Conservation (phyloP, 2,888 invertebrate genomes). For the Diaperis boleti region DNA sequence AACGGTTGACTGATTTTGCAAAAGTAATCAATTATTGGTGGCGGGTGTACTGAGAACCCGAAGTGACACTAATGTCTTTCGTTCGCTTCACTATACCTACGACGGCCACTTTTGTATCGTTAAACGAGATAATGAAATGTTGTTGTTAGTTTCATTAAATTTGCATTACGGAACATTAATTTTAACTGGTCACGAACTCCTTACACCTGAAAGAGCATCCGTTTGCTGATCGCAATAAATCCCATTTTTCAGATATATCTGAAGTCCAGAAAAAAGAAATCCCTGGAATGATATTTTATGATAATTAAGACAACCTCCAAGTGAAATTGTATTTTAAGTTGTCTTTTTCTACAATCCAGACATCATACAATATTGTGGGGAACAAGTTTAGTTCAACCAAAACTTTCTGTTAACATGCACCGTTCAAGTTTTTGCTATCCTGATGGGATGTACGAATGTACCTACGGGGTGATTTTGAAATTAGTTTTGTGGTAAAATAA, state of each 20-base stretch:
- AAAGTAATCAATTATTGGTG: constrained; percentile 45
- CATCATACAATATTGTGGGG: no score
- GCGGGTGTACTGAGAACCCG: constrained; percentile 37
- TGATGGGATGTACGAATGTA: no score
- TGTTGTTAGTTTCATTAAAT: constrained; percentile 50
- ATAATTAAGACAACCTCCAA: no score
- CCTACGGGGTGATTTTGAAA: no score
- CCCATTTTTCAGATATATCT: neutral
- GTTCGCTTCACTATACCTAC: constrained; percentile 37
- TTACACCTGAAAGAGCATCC: constrained; percentile 31
- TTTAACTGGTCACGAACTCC: constrained; percentile 50
- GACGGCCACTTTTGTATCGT: constrained; percentile 40
- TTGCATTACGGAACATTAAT: constrained; percentile 51
- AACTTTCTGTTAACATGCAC: no score
- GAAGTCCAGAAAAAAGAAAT: no score
- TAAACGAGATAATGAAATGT: constrained; percentile 43
- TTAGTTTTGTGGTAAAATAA: no score
- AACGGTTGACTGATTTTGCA: constrained; percentile 44
- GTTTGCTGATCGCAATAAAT: constrained; percentile 5
- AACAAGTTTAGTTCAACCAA: no score
- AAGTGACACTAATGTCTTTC: constrained; percentile 45
- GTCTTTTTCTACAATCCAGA: no score
- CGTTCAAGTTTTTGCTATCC: no score
- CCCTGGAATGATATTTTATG: no score
- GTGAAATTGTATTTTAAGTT: no score